These are phyloP conservation scores for Sebastiscus albofasciatus DNA, from an alignment of 2,797 vertebrate species.

Conservation along the genomic window DNA sequence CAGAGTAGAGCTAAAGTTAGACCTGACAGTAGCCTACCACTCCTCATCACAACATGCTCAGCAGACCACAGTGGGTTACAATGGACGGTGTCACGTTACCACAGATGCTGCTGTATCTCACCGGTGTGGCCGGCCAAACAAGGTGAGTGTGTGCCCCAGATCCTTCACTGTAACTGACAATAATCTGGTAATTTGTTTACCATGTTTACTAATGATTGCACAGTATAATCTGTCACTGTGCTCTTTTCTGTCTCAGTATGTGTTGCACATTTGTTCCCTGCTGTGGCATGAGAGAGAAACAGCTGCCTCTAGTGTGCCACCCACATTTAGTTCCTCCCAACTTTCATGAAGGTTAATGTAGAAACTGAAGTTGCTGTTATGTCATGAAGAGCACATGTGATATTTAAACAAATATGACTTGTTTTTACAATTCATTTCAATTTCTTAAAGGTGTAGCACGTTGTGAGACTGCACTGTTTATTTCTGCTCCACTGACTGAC, in stretches of 20 bases:
- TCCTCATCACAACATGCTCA: conserved; percentile 61
- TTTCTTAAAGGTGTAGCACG: not conserved
- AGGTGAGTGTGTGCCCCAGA: conserved; percentile 62
- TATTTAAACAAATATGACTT: not conserved
- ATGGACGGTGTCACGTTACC: conserved; percentile 74
- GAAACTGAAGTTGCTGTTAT: not conserved
- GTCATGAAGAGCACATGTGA: not conserved
- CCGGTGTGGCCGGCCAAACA: conserved; percentile 40
- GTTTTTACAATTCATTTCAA: not conserved
- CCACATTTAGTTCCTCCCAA: not conserved
- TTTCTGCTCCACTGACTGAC: conserved; percentile 47
- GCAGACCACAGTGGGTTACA: conserved; percentile 57
- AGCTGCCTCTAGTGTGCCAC: conserved; percentile 26
- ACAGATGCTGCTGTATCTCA: conserved; percentile 66
- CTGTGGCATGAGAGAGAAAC: conserved; percentile 47
- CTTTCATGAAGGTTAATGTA: not conserved
- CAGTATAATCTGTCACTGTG: not conserved
- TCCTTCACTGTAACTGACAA: conserved; percentile 10
- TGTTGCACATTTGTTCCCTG: conserved; percentile 46
- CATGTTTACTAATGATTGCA: conserved; percentile 23
- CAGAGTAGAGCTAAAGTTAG: conserved; percentile 74
- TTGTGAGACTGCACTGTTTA: not conserved
- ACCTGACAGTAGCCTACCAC: conserved; percentile 33
- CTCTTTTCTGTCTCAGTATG: conserved; percentile 26
- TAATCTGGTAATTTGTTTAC: conserved; percentile 40